Conservation (phyloP, 2,888 invertebrate genomes). For the Eupithecia vulgata region DNA sequence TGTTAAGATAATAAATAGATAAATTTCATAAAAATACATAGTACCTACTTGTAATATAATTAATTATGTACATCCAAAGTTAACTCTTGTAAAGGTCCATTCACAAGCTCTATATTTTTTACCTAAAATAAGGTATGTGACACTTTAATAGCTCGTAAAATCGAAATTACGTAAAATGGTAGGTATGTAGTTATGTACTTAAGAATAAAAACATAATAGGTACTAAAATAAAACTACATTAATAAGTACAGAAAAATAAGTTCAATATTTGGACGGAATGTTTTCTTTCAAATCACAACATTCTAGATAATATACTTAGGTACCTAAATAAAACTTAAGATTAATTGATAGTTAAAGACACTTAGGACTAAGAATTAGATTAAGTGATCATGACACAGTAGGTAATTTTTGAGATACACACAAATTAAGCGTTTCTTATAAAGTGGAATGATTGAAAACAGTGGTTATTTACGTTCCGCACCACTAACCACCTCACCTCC, state of each 20-base stretch:
- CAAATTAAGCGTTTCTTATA: not conserved
- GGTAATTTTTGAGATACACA: not conserved
- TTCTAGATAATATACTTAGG: too few relatives aligned
- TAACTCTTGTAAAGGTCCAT: not conserved
- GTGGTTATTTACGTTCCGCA: not conserved
- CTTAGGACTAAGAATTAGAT: not conserved
- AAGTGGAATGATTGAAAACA: not conserved
- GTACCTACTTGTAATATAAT: constrained; percentile 22
- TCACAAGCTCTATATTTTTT: not conserved
- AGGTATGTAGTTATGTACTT: not conserved
- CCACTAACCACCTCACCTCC: not conserved
- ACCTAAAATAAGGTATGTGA: not conserved
- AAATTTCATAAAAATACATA: constrained; percentile 36
- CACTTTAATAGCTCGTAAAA: not conserved
- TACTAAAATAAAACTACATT: not conserved
- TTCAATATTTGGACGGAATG: constrained; percentile 50
- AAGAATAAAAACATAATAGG: not conserved
- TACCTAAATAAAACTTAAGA: not conserved
- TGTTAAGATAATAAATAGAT: constrained; percentile 31
- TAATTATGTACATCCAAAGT: constrained; percentile 17
- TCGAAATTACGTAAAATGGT: not conserved
- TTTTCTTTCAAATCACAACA: constrained; percentile 44
- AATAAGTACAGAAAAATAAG: constrained; percentile 17
- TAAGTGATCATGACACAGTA: not conserved
- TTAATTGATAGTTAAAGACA: not conserved